phyloP scores from a whole-genome alignment of 53 echinoderm and acorn worm genomes.

The Paracentrotus lividus region DNA sequence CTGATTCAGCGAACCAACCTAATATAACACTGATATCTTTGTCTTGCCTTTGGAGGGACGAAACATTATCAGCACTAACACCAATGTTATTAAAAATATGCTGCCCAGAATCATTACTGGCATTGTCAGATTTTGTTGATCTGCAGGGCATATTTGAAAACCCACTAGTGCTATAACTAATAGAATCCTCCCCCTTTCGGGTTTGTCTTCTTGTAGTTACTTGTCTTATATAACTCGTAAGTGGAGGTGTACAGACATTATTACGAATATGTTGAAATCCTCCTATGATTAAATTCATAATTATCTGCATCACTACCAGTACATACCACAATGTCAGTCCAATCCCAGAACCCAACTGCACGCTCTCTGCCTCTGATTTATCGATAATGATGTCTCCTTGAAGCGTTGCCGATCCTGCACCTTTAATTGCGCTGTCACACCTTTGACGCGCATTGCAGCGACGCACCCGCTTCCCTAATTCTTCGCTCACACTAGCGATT shows the following conservation, averaged over 20 bases:
- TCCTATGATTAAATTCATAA: not conserved
- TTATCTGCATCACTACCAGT: not conserved
- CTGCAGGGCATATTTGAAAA: not conserved
- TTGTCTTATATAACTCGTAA: not conserved
- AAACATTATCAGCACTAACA: not conserved
- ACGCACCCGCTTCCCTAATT: not conserved
- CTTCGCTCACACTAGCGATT: too few species aligned
- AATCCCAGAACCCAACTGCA: not conserved
- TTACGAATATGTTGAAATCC: not conserved
- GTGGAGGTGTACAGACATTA: not conserved
- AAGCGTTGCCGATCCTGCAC: not conserved
- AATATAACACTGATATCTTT: conserved; percentile 33
- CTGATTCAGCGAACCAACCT: conserved; percentile 53
- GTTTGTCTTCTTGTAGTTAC: not conserved
- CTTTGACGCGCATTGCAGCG: not conserved
- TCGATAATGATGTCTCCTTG: not conserved
- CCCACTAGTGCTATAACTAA: not conserved
- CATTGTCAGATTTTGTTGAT: not conserved
- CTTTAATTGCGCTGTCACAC: not conserved
- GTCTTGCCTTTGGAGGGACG: not conserved
- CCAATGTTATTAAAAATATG: not conserved
- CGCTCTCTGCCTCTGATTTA: not conserved
- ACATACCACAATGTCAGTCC: not conserved
- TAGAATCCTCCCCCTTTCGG: not conserved
- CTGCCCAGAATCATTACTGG: not conserved